Evolutionary conservation across 2,113 vertebrate species (phyloP), one percentile per base, ranked within the genome.

Genomic region (Xiphophorus couchianus): DNA sequence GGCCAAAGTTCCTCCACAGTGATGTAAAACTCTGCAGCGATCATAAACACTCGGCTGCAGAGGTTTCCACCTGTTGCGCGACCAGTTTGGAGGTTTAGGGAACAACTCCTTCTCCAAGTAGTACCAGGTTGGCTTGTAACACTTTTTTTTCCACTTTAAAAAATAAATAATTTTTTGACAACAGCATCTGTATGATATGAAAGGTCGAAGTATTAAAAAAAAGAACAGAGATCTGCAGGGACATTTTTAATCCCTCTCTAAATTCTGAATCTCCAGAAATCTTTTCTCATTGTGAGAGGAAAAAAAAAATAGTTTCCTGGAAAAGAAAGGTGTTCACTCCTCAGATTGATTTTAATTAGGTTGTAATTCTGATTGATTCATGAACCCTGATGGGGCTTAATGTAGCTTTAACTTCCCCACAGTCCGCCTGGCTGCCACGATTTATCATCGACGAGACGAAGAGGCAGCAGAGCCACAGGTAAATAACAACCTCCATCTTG

Each of bases 401-500:
- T 58, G 25, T n/a, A 58, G 51, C 6, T 58, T 25, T 58, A 58
- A n/a, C 51, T 58, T 58, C 22, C 51, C 51, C 25, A 10, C 2
- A 25, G 51, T 10, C 25, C 0, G 22, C 25, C 25, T 25, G 51
- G 19, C 70, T 78, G 83, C 79, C 78, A 61, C 29, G 39, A 77
- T 62, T 22, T 86, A 85, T 88, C 81, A 80, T 82, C 8, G 51
- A n/a, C 25, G 7, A n/a, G 51, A 58, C 22, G 54, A 87, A 75
- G 66, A 73, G 66, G 77, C 76, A 48, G 12, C 22, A 86, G 83
- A 89, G 84, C 82, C 75, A 70, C 83, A 85, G 86, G 86, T 89
- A 88, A 88, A 89, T 86, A 88, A 89, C 87, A 82, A 63, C 87
- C 82, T 82, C 84, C 76, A 73, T 69, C 71, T 71, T 66, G 69